phyloP scores from a whole-genome alignment of 92 coral and sea anemone genomes.

The Palythoa caribaeorum region DNA sequence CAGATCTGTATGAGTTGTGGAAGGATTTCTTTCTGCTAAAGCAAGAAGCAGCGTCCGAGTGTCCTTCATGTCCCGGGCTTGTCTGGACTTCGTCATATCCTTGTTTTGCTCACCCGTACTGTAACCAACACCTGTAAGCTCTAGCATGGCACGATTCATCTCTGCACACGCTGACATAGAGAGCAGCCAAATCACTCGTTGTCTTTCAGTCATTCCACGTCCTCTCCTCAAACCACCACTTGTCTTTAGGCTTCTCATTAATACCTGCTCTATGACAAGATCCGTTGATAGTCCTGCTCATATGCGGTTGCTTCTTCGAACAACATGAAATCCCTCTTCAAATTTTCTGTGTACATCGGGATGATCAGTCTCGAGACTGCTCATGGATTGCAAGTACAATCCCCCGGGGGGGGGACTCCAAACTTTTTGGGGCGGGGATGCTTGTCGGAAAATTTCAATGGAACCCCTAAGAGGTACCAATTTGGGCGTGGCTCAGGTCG shows the following conservation, averaged over 20 bases:
- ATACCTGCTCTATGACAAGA: not conserved
- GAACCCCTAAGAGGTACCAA: too few relatives aligned
- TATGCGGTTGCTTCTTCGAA: not conserved
- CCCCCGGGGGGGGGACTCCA: too few relatives aligned
- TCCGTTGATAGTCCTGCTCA: not conserved
- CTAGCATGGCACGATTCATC: not conserved
- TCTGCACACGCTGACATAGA: not conserved
- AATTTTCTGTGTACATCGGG: not conserved
- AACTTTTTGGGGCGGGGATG: too few relatives aligned
- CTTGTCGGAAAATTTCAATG: too few relatives aligned
- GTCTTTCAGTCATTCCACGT: not conserved
- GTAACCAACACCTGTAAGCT: conserved; percentile 54
- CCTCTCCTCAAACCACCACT: not conserved
- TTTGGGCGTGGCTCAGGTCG: too few relatives aligned
- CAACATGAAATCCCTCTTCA: not conserved
- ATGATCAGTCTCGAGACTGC: not conserved
- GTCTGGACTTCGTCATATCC: conserved; percentile 50
- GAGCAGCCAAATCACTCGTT: not conserved
- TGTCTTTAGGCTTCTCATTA: too few relatives aligned
- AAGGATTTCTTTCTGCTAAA: conserved; percentile 47
- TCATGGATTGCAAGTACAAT: too few relatives aligned
- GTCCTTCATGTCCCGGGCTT: conserved; percentile 58
- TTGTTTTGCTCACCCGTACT: conserved; percentile 62
- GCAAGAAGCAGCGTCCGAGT: conserved; percentile 5
- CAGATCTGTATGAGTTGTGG: not conserved